Conservation (phyloP, 2,797 vertebrate genomes). For the Salmo trutta region DNA sequence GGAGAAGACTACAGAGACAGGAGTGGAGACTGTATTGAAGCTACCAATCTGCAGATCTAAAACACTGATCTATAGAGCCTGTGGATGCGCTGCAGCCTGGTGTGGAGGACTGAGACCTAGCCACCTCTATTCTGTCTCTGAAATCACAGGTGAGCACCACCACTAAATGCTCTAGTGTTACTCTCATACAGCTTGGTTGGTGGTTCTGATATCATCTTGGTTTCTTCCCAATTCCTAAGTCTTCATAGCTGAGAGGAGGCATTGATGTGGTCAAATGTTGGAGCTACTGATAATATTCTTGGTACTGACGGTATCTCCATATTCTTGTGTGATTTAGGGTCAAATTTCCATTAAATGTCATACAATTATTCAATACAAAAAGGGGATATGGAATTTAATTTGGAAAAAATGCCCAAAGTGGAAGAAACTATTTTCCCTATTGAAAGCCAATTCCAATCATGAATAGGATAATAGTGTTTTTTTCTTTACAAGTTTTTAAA, state of each 20-base stretch:
- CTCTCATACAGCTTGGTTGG: neutral
- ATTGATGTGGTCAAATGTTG: neutral
- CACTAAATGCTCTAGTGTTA: neutral
- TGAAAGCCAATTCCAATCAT: neutral
- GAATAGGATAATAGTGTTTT: neutral
- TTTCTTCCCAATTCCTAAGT: neutral
- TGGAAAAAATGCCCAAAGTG: too few species aligned
- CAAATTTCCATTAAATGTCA: neutral
- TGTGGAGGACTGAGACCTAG: slow-evolving; percentile 14
- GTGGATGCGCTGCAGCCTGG: slow-evolving; percentile 17
- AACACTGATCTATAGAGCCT: neutral
- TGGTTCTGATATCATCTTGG: neutral
- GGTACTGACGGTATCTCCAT: neutral
- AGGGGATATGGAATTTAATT: neutral
- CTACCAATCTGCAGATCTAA: neutral
- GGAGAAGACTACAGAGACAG: neutral
- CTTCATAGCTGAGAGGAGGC: neutral
- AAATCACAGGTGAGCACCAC: slow-evolving; percentile 60
- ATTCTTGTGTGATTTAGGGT: neutral
- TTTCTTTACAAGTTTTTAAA: neutral
- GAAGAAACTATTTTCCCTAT: neutral
- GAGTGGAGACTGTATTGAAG: neutral
- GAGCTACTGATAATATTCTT: neutral
- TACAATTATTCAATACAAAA: neutral
- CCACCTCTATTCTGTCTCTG: slow-evolving; percentile 16